A percentile compares a stretch with the other conserved stretches of the same genome.
phyloP scores from a whole-genome alignment of 1,140 invertebrate genomes.

The Temnothorax curvispinosus region DNA sequence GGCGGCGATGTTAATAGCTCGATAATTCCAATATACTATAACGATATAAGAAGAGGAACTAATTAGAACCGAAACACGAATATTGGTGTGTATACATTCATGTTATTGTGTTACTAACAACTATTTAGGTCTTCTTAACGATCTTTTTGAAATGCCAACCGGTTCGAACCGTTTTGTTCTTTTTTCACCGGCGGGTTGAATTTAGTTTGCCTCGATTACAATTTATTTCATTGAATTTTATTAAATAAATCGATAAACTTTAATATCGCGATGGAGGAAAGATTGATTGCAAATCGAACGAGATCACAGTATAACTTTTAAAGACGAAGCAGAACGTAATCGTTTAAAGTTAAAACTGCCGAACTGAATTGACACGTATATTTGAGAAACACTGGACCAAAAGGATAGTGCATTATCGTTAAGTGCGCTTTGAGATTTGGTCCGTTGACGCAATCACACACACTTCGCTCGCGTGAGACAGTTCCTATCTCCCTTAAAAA shows the following conservation, averaged over 20 bases:
- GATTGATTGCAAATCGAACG: not conserved
- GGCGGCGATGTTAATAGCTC: not conserved
- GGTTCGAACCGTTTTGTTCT: not conserved
- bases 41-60: not conserved
- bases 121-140: not conserved
- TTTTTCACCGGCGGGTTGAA: not conserved
- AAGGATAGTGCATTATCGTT: conserved; percentile 16
- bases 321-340: not conserved
- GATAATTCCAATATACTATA: not conserved
- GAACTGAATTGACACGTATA: not conserved
- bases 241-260: not conserved
- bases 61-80: not conserved
- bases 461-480: not conserved
- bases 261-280: not conserved
- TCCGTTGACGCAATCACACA: not conserved
- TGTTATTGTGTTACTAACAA: not conserved
- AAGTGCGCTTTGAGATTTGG: not conserved
- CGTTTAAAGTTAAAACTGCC: not conserved
- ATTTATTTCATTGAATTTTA: conserved; percentile 14
- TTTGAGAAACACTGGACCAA: conserved; percentile 13
- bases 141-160: not conserved
- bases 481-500: not conserved
- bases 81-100: conserved; percentile 11
- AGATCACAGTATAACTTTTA: not conserved
- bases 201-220: not conserved